Evolutionary conservation across 2,113 vertebrate species (phyloP), one percentile per base, ranked within the genome.

Genomic region (Salvator merianae): DNA sequence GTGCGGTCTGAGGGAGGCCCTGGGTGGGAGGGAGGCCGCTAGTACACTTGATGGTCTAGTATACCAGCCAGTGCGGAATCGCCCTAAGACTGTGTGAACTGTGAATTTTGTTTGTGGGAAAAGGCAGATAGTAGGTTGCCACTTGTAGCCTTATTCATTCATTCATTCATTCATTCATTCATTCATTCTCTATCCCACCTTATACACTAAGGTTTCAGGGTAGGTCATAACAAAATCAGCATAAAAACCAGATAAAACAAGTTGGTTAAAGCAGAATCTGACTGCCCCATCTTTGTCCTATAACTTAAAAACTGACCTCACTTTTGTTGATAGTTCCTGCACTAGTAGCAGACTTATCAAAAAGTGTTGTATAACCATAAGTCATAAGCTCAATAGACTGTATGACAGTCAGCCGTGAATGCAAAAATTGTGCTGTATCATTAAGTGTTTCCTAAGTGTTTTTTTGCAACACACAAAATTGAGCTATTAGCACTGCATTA

Each of bases 361-460:
- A 85, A 71, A 90, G 82, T 5, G 85, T 28, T 59, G 89, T 93
- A 88, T 53, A 77, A 53, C 50, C 78, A 74, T 84, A 94, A 91
- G 94, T 94, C 77, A 86, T 85, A 89, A 90, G 86, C 47, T 76
- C 91, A 94, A 93, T 92, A 95, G 87, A 84, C 90, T 92, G 75
- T 84, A 63, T 88, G 77, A 95, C 88, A 92, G 73, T 89, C 85
- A 88, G 89, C 92, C 93, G 89, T 94, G 79, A 53, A 91, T 93
- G 79, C 53, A 92, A 92, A 82, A 93, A 90, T 75, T 83, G 94
- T 93, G 53, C 34, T 88, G 53, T 86, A 88, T 77, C 92, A 84
- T 81, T 93, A 88, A 94, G 77, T 90, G 83, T 92, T 94, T 93
- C 88, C 91, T 93, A 94, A 92, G 81, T 89, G 86, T 89, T 94